Percentiles rank a stretch among this genome's conserved stretches.
These are phyloP conservation scores for Aleiodes leptofemur DNA, from an alignment of 2,888 invertebrate species.

Conservation along the genomic window DNA sequence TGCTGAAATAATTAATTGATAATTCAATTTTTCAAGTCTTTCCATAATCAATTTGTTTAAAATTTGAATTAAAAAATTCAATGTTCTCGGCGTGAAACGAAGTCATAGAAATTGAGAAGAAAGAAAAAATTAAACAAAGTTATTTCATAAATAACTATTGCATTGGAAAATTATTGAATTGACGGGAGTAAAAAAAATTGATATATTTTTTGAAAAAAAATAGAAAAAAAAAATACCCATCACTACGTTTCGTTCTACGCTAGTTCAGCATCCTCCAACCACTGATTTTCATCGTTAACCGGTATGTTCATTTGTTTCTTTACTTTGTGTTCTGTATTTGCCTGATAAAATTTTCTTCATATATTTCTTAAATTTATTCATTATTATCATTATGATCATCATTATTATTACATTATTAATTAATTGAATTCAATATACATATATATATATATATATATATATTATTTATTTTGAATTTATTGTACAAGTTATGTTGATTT, in stretches of 20 bases:
- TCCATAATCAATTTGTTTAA: neutral
- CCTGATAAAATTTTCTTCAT: slow-evolving; percentile 56
- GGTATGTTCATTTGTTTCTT: slow-evolving; percentile 74
- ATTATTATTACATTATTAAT: slow-evolving; percentile 57
- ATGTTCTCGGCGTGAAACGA: slow-evolving; percentile 36
- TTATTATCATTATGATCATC: slow-evolving; percentile 55
- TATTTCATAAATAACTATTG: slow-evolving; percentile 31
- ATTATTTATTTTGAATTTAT: neutral
- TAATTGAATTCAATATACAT: slow-evolving; percentile 42
- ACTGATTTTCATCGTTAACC: slow-evolving; percentile 75
- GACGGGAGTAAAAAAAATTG: slow-evolving; percentile 31
- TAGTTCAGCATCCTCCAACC: slow-evolving; percentile 72
- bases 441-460: neutral
- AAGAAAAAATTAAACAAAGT: neutral
- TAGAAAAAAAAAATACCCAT: slow-evolving; percentile 45
- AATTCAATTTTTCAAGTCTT: slow-evolving; percentile 5
- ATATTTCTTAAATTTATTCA: slow-evolving; percentile 55
- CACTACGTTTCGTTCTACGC: slow-evolving; percentile 57
- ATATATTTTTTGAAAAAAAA: slow-evolving; percentile 9
- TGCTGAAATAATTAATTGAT: slow-evolving; percentile 16
- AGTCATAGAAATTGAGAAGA: neutral
- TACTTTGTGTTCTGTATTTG: slow-evolving; percentile 70
- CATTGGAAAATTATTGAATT: slow-evolving; percentile 13
- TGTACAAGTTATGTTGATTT: slow-evolving; percentile 19
- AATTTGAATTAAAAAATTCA: neutral